Evolutionary conservation across 2,113 vertebrate genomes (phyloP).

Genomic region (Taurulus bubalis): DNA sequence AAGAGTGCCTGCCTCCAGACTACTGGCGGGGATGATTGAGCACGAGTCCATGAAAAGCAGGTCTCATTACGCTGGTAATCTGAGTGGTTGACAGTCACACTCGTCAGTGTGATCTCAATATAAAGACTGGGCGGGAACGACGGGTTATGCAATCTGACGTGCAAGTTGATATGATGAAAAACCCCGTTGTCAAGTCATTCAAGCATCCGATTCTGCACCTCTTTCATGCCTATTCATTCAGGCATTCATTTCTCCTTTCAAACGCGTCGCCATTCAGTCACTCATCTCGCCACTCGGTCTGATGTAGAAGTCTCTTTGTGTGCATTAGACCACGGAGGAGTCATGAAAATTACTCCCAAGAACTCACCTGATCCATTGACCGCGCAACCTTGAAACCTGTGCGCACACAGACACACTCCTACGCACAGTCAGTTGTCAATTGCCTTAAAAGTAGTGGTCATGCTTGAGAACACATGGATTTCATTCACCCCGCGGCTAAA

Average conservation of each 20-base stretch:
- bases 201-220: constrained; percentile 27
- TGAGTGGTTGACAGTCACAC: constrained; percentile 15
- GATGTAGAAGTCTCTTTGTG: constrained; percentile 48
- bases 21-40: neutral
- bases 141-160: constrained; percentile 14
- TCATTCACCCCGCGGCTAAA: constrained; percentile 62
- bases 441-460: constrained; percentile 72
- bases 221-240: constrained; percentile 32
- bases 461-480: constrained; percentile 70
- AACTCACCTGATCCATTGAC: constrained; percentile 60
- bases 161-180: constrained; percentile 18
- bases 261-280: constrained; percentile 48
- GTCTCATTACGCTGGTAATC: constrained; percentile 24
- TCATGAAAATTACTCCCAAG: constrained; percentile 57
- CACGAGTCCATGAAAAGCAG: neutral
- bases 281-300: constrained; percentile 37
- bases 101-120: constrained; percentile 25
- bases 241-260: constrained; percentile 40
- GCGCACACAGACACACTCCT: constrained; percentile 19
- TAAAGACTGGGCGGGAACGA: constrained; percentile 24
- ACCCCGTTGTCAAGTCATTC: constrained; percentile 29
- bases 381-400: constrained; percentile 55
- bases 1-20: constrained; percentile 2
- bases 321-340: constrained; percentile 51
- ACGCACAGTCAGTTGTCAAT: constrained; percentile 34